phyloP scores from a whole-genome alignment of 2,888 invertebrate species.

The Dryobotodes eremita region DNA sequence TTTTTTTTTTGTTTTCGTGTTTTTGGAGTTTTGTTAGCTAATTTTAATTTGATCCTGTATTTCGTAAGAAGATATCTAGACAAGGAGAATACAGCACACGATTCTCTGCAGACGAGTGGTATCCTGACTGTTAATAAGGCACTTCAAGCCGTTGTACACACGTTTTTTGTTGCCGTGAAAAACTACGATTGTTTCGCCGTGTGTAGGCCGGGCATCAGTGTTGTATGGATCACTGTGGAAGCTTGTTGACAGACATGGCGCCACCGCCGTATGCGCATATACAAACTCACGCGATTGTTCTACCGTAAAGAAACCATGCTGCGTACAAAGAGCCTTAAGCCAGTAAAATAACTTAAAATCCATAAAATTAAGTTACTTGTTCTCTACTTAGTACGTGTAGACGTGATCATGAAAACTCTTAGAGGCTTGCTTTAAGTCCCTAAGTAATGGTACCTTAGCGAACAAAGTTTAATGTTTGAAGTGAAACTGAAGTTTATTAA shows the following conservation, averaged over 20 bases:
- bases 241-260: neutral
- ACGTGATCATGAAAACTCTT: conserved; percentile 29
- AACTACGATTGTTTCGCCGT: neutral
- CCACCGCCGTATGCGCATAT: neutral
- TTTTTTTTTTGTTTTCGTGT: no score
- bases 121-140: no score
- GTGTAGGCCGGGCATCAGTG: neutral
- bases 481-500: conserved; percentile 7
- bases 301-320: neutral
- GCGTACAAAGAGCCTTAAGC: neutral
- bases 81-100: no score
- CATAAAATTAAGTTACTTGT: conserved; percentile 10
- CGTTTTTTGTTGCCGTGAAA: neutral
- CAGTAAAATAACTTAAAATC: conserved; percentile 15
- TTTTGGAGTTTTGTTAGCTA: no score
- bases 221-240: neutral
- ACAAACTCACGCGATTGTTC: neutral
- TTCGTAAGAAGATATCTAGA: no score
- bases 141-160: no score
- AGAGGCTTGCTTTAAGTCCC: conserved; percentile 27
- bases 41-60: no score
- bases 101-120: no score
- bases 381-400: conserved; percentile 2
- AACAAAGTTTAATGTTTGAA: conserved; percentile 24
- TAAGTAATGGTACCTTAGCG: conserved; percentile 16